These are phyloP conservation scores for Campaea margaritaria DNA, from an alignment of 2,888 invertebrate species.

Conservation along the genomic window DNA sequence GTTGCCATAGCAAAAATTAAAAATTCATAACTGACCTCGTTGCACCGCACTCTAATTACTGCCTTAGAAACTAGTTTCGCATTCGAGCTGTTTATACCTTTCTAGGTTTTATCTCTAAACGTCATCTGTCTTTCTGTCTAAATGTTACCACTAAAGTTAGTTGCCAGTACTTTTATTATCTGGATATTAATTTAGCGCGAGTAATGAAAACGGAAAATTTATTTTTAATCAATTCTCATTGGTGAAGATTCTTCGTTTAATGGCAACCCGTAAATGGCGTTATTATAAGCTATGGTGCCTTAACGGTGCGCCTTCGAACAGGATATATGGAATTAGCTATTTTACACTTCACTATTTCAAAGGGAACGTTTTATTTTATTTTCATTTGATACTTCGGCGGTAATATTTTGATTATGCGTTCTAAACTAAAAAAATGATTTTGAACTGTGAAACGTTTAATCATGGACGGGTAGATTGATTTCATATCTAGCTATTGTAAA, in stretches of 20 bases:
- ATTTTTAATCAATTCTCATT: conserved; percentile 42
- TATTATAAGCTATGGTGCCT: conserved; percentile 35
- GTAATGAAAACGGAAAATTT: conserved; percentile 40
- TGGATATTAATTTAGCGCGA: conserved; percentile 52
- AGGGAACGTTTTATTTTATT: conserved; percentile 5
- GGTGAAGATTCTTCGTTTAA: conserved; percentile 34
- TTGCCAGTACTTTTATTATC: conserved; percentile 42
- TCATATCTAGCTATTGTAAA: no score
- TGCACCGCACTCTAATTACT: conserved; percentile 7
- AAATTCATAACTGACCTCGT: conserved; percentile 16
- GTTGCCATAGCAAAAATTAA: conserved; percentile 20
- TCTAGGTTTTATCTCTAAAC: conserved; percentile 63
- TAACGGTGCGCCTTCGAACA: conserved; percentile 19
- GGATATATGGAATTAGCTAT: conserved; percentile 24
- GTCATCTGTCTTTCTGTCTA: conserved; percentile 56
- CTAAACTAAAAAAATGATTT: background rate
- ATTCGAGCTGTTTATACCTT: conserved; percentile 55
- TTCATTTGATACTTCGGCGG: conserved; percentile 6
- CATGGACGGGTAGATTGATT: no score
- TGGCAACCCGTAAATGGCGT: conserved; percentile 37
- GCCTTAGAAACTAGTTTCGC: conserved; percentile 34
- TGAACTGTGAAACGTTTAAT: no score
- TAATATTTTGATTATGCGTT: background rate
- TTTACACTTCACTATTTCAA: conserved; percentile 18
- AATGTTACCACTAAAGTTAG: conserved; percentile 27